Evolutionary conservation across 2,113 vertebrate species (phyloP), one percentile per base, ranked within the genome.

Genomic region (Notarius quadriscutis): DNA sequence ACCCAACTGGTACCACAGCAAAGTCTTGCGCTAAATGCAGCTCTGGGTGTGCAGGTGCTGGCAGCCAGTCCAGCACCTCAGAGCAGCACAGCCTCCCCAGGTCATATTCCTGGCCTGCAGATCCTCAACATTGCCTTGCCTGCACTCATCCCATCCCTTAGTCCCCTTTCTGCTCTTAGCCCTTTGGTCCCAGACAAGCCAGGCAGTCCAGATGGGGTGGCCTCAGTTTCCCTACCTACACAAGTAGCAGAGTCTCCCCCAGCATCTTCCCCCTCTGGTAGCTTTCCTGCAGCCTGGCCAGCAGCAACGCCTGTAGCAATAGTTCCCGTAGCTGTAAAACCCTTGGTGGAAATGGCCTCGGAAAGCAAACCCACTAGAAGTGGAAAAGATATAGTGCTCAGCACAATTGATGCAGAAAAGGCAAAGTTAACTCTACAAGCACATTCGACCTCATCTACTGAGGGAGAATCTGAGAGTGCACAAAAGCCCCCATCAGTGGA

Each of bases 81-180:
- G 83, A 95, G 94, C 94, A 94, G 90, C 58, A 90, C 95, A 5
- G 93, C 92, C 77, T 94, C 95, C 0, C 96, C 96, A 90, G 90
- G 95, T 0, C 97, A 95, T 79, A 90, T 98, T 25, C 96, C 97
- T 0, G 94, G 97, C 34, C 93, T 99, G 81, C 98, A 99, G 93
- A 98, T 99, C 55, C 89, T 99, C 1, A 99, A 99, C 92, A 98
- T 99, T 2, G 95, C 97, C 62, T 90, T 99, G 86, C 98, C 98
- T 0, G 93, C 97, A 20, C 92, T 99, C 84, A 96, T 99, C 34
- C 97, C 98, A 20, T 96, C 97, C 0, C 92, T 97, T 12, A 94
- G 96, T 87, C 97, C 96, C 0, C 89, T 96, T 0, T 71, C 95
- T 0, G 0, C 93, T 0, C 95, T 97, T 0, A 91, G 94, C 30